Evolutionary conservation across 2,113 vertebrate genomes (phyloP).

Genomic region (Nettapus auritus): DNA sequence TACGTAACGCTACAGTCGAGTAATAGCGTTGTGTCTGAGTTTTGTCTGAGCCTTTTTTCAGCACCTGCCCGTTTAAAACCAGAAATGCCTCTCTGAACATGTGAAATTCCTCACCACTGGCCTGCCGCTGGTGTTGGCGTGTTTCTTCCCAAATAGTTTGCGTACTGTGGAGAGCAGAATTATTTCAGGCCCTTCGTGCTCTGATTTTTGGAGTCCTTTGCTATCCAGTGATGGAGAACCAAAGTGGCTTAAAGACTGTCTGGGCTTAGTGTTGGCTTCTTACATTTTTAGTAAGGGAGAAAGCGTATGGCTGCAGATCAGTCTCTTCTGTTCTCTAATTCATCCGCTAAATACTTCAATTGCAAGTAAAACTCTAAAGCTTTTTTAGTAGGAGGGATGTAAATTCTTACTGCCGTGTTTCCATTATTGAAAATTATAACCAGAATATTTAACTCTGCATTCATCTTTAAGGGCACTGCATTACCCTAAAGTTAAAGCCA

Average conservation of each 20-base stretch:
- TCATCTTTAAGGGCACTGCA: rapidly evolving
- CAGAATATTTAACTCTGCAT: background rate
- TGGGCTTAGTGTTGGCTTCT: rapidly evolving
- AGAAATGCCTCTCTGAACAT: rapidly evolving
- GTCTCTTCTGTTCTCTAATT: background rate
- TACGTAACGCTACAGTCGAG: rapidly evolving
- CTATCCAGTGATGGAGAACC: background rate
- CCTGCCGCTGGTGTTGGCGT: background rate
- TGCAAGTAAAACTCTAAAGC: background rate
- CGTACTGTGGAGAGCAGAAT: background rate
- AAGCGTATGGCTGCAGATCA: background rate
- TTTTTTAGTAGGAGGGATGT: background rate
- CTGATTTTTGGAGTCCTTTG: background rate
- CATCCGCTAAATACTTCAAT: background rate
- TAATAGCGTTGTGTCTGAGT: rapidly evolving
- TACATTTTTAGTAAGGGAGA: rapidly evolving
- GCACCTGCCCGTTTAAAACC: background rate
- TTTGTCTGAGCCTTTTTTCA: background rate
- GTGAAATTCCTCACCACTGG: too few relatives aligned
- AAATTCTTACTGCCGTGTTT: background rate
- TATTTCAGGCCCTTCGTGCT: background rate
- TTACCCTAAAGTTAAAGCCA: background rate
- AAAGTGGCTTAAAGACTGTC: rapidly evolving
- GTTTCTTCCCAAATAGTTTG: background rate
- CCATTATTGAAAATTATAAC: background rate